Percentiles rank a stretch among this genome's conserved stretches.
phyloP scores from a whole-genome alignment of 1,140 invertebrate species.

The Drosophila nannoptera region DNA sequence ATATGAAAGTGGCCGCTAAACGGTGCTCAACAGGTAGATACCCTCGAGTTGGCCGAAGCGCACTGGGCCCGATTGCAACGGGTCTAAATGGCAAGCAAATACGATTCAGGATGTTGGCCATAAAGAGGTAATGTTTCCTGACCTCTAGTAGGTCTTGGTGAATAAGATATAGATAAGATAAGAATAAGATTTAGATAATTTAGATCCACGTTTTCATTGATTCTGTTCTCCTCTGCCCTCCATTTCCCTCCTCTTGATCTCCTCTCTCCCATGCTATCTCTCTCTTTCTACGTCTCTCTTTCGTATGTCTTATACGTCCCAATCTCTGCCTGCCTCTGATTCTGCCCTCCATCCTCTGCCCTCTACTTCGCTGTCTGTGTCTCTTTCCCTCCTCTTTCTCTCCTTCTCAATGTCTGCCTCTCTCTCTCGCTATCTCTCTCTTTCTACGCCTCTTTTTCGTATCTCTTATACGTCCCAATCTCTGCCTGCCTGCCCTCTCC shows the following conservation, averaged over 20 bases:
- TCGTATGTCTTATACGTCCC: no score
- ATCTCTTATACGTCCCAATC: no score
- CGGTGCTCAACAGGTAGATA: not conserved
- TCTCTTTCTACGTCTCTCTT: not conserved
- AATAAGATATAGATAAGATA: no score
- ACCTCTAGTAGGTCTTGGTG: no score
- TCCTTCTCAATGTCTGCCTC: not conserved
- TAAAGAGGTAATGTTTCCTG: no score
- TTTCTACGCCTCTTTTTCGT: not conserved
- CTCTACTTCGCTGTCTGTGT: no score
- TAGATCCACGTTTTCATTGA: not conserved
- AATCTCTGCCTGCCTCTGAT: no score
- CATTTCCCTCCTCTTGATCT: not conserved
- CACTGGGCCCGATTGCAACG: not conserved
- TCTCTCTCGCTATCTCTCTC: not conserved
- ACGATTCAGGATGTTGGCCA: no score
- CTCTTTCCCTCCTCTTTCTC: not conserved
- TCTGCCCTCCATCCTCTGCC: no score
- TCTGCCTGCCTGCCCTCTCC: no score
- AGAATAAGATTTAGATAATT: no score
- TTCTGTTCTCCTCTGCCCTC: not conserved
- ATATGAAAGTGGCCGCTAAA: constrained; percentile 3
- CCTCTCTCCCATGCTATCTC: not conserved
- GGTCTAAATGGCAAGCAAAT: not conserved
- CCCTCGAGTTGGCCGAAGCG: not conserved